Evolutionary conservation across 2,113 vertebrate species (phyloP), one percentile per base, ranked within the genome.

Genomic region (Carassius gibelio): DNA sequence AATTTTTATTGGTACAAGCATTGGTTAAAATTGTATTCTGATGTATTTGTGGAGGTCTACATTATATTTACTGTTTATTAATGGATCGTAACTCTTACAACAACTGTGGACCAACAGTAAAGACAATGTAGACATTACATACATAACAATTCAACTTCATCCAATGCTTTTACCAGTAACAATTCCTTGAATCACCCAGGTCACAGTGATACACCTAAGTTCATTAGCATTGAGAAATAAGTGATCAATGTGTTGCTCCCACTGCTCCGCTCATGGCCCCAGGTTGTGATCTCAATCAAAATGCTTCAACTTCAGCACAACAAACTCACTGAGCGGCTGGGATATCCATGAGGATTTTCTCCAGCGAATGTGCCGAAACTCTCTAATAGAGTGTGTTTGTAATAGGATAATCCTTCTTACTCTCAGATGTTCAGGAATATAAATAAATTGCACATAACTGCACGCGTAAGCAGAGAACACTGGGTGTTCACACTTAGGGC

Each of bases 401-500:
- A 88, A 87, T 76, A 66, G 74, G 81, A 89, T 88, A 82, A 80
- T 71, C 48, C 68, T 52, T 83, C 36, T 84, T 79, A 85, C 85
- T 88, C 80, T 71, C 38, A 61, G 55, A 72, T 21, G 17, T 81
- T 55, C 8, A 50, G 45, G 68, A 61, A 48, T 69, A 59, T 64
- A 78, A 52, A 17, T 26, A 64, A 19, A 36, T 42, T 30, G 15
- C 26, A 69, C 30, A 81, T 36, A 75, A 76, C n/a, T 55, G 36
- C 9, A 45, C n/a, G 62, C 15, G 68, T 61, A 75, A 17, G 80
- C 61, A 62, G 34, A 62, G 50, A 42, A 21, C 61, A 1, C 66
- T 3, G 5, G 30, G 77, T 38, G 48, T 52, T 23, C 15, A 19
- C 69, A 38, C 62, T 45, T 2, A 4, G 26, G 2, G 62, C 14